A percentile compares a stretch with the other conserved stretches of the same genome.
phyloP scores from a whole-genome alignment of 2,888 invertebrate genomes.

The Rhagonycha fulva region DNA sequence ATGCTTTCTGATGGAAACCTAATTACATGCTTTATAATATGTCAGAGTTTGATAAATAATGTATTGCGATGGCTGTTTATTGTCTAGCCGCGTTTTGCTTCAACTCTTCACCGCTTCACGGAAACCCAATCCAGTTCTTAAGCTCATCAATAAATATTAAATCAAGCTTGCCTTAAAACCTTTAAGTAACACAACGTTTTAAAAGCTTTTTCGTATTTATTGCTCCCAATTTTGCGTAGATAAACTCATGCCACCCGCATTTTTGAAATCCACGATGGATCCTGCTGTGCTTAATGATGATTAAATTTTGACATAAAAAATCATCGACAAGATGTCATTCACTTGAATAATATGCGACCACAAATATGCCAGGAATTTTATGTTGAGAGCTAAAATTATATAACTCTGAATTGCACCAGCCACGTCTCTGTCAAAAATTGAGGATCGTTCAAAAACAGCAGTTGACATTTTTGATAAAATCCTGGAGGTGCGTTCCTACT shows the following conservation, averaged over 20 bases:
- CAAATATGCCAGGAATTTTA: constrained; percentile 16
- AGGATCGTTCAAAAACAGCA: background rate
- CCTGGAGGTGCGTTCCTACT: background rate
- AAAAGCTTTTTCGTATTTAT: background rate
- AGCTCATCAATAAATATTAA: constrained; percentile 1
- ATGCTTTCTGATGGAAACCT: constrained; percentile 36
- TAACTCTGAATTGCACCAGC: constrained; percentile 4
- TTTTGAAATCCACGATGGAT: background rate
- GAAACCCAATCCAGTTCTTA: constrained; percentile 29
- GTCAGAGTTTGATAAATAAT: constrained; percentile 42
- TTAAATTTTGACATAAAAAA: constrained; percentile 8
- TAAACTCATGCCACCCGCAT: constrained; percentile 15
- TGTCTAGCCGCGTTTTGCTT: constrained; percentile 26
- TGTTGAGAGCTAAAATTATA: constrained; percentile 10
- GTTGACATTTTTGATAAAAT: background rate
- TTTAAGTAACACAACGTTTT: background rate
- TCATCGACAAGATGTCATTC: constrained; percentile 16
- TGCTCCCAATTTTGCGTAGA: background rate
- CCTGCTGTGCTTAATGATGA: constrained; percentile 3
- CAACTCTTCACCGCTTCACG: constrained; percentile 19
- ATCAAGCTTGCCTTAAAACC: background rate
- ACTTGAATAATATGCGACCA: constrained; percentile 14
- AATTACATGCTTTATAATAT: constrained; percentile 40
- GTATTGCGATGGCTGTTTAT: constrained; percentile 31
- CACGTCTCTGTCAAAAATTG: background rate